These are phyloP conservation scores for Leucoraja ocellata DNA, from an alignment of 2,797 vertebrate genomes.

Conservation along the genomic window DNA sequence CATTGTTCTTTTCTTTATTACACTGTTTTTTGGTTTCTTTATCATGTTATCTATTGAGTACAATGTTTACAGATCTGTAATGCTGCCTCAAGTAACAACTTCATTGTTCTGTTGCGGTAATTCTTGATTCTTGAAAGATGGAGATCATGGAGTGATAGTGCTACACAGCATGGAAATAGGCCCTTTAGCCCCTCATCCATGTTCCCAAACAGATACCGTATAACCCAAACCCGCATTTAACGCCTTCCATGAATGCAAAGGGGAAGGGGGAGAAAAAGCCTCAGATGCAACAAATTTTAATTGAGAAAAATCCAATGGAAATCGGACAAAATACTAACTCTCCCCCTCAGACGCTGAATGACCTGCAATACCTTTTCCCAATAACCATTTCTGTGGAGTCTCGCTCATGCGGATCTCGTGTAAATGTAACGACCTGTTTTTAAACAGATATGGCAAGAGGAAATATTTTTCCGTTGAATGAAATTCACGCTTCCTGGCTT, in stretches of 20 bases:
- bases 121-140: too few relatives aligned
- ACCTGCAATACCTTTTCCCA: neutral
- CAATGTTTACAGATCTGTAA: too few relatives aligned
- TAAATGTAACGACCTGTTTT: neutral
- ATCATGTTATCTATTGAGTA: too few relatives aligned
- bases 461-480: neutral
- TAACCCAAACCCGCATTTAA: too few relatives aligned
- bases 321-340: neutral
- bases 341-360: neutral
- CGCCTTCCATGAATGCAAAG: neutral
- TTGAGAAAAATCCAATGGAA: neutral
- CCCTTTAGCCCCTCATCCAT: too few relatives aligned
- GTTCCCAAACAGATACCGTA: too few relatives aligned
- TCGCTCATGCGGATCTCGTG: neutral
- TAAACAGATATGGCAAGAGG: neutral
- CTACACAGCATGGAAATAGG: too few relatives aligned
- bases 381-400: neutral
- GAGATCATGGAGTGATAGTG: too few relatives aligned
- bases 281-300: neutral
- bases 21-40: too few relatives aligned
- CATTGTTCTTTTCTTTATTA: too few relatives aligned
- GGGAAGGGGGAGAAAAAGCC: neutral
- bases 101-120: too few relatives aligned
- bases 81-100: too few relatives aligned
- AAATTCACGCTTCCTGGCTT: neutral